These are phyloP conservation scores for Drosophila paramelanica DNA, from an alignment of 2,888 invertebrate species.

Conservation along the genomic window DNA sequence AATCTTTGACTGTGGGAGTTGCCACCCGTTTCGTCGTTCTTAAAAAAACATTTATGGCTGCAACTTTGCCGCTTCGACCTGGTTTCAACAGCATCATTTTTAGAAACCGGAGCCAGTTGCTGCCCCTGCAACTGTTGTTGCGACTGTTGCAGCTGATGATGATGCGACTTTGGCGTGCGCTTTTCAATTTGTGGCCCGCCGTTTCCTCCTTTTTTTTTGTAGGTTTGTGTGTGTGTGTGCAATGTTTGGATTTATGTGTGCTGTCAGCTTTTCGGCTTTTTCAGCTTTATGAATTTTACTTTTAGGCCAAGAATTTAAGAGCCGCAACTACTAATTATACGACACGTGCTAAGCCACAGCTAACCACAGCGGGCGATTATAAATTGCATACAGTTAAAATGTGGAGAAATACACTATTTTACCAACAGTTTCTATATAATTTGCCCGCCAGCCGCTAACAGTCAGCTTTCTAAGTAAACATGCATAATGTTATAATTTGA, in stretches of 20 bases:
- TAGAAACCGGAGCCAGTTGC: conserved; percentile 50
- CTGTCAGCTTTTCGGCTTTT: conserved; percentile 68
- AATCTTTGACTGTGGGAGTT: conserved; percentile 73
- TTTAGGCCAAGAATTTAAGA: conserved; percentile 66
- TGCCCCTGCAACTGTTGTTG: conserved; percentile 2
- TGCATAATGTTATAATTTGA: conserved; percentile 48
- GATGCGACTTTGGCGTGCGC: conserved; percentile 79
- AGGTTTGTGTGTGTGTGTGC: conserved; percentile 5
- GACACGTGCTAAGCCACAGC: conserved; percentile 59
- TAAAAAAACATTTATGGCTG: conserved; percentile 51
- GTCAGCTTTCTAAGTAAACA: conserved; percentile 64
- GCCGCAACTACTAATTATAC: conserved; percentile 49
- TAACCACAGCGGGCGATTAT: conserved; percentile 26
- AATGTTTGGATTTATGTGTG: conserved; percentile 62
- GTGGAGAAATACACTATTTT: conserved; percentile 37
- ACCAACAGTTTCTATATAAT: conserved; percentile 61
- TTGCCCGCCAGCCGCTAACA: conserved; percentile 36
- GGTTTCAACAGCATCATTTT: conserved; percentile 57
- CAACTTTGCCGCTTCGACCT: conserved; percentile 58
- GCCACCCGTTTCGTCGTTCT: conserved; percentile 52
- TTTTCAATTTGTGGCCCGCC: conserved; percentile 74
- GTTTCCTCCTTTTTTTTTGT: conserved; percentile 54
- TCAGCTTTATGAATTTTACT: conserved; percentile 65
- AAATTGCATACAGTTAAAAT: conserved; percentile 58
- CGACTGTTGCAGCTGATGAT: conserved; percentile 58